A percentile compares a stretch with the other conserved stretches of the same genome.
Conservation (phyloP, 2,113 vertebrate species). For the Rissa tridactyla region DNA sequence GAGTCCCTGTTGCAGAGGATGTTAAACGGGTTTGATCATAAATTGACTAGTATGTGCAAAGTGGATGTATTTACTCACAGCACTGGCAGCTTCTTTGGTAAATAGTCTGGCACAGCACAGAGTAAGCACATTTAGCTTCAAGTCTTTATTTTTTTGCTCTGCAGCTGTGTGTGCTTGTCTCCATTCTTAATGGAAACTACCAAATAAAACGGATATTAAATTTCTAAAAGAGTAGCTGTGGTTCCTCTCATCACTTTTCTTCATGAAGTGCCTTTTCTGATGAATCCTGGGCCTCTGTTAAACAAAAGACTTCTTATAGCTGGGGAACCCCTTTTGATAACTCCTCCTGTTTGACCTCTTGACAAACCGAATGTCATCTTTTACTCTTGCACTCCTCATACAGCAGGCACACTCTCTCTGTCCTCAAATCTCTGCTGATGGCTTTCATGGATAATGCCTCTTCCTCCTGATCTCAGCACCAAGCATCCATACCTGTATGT, state of each 20-base stretch:
- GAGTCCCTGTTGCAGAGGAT: not conserved
- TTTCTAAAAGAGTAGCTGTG: not conserved
- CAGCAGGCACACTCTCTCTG: not conserved
- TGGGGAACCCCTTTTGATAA: not conserved
- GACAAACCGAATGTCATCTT: not conserved
- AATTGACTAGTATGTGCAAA: conserved; percentile 36
- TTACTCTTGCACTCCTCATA: not conserved
- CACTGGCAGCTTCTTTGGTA: conserved; percentile 10
- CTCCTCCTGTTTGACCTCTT: not conserved
- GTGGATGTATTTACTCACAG: conserved; percentile 33
- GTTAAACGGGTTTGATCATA: conserved; percentile 35
- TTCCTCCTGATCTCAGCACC: not conserved
- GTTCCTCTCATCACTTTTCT: not conserved
- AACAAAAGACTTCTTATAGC: not conserved
- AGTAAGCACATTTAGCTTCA: not conserved
- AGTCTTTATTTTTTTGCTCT: not conserved
- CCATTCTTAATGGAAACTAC: not conserved
- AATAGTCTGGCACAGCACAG: conserved; percentile 23
- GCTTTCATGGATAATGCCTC: not conserved
- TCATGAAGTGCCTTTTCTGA: not conserved
- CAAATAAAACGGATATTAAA: not conserved
- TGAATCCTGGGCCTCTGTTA: not conserved
- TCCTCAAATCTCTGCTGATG: not conserved
- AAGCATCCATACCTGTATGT: not conserved
- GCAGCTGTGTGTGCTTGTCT: conserved; percentile 50